Base-by-base conservation (phyloP, 2,113 vertebrate species). In the Excalfactoria chinensis region DNA sequence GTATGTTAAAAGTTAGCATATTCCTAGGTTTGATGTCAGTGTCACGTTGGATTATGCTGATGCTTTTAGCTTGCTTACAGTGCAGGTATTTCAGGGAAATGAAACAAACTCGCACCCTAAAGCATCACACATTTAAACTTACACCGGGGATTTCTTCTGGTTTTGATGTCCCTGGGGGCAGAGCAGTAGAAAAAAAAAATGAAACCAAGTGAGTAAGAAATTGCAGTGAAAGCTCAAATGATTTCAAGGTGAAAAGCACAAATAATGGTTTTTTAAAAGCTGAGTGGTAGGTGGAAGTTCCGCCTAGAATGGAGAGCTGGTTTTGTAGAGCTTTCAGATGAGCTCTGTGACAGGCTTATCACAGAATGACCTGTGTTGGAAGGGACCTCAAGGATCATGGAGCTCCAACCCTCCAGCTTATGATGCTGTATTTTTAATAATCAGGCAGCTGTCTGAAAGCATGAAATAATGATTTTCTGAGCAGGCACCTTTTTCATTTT, bases 1-100 rank as follows among this genome's bases (percentile, higher is more conserved):
- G 2, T 7, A 21, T 11, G 26, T 17, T 19, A 4, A 13, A 40
- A 46, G n/a, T 19, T 30, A 25, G 1, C 2, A 0, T 22, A 1
- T 64, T 63, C 14, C 0, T 8, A 25, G 71, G 16, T 43, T 51
- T 26, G 66, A 2, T 63, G 5, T 2, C 67, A 44, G 43, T 34
- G 9, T 18, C 0, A 1, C 6, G 23, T 4, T 85, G 88, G 40
- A 23, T 51, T 41, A 1, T 19, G n/a, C 7, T 34, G 13, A 5
- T 40, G 34, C 10, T 76, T 34, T 49, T 35, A 11, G 55, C 23
- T 69, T 13, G 19, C 56, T 56, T 40, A 23, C 21, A 35, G 2
- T 12, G 12, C 43, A 73, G 11, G 16, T 34, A 18, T 26, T 59
- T 21, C 41, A 69, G 71, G 55, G 68, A 76, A 72, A 21, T 26